Evolutionary conservation across 2,888 invertebrate genomes (phyloP), one percentile per base, ranked within the genome.

Genomic region (Agonopterix alstromeriana): DNA sequence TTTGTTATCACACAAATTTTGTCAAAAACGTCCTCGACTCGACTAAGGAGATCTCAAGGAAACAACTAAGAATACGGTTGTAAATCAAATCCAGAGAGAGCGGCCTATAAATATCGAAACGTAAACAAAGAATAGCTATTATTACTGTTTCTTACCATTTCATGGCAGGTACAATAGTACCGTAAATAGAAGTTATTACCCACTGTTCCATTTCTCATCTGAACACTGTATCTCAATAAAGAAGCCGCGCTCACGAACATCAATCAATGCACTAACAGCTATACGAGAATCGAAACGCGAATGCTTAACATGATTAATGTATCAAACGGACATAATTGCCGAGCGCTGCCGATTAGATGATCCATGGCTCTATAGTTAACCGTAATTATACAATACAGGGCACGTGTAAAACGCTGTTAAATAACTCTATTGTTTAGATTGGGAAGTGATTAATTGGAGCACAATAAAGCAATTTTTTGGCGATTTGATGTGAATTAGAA

Each of bases 241-340:
- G 46, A 48, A 41, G 49, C 48, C 43, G 42, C 47, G 36, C 27
- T 27, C 40, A 40, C 48, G 43, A 46, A 42, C 49, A 54, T 54
- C 49, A 48, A 54, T 54, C 54, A 52, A 36, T n/a, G 45, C 40
- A 14, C 40, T 9, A 9, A 3, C 17, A 46, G 14, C 38, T 40
- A 46, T 46, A 9, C 17, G 45, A 46, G 27, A 40, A 40, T 46
- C 45, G 45, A 17, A 40, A 46, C 42, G 11, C 12, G 8, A 36
- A 8, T n/a, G 52, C 46, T 51, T 56, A 58, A 51, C 54, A 59
- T 76, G 78, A 78, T 79, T 73, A 70, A 77, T 77, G 68, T 61
- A 65, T 70, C 61, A 57, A 56, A 55, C 56, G 53, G 60, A 62
- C 58, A 58, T 66, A 74, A 74, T 73, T 70, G 63, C 56, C 47